Conservation (phyloP, 2,888 invertebrate species). For the Eucera pruinosa region DNA sequence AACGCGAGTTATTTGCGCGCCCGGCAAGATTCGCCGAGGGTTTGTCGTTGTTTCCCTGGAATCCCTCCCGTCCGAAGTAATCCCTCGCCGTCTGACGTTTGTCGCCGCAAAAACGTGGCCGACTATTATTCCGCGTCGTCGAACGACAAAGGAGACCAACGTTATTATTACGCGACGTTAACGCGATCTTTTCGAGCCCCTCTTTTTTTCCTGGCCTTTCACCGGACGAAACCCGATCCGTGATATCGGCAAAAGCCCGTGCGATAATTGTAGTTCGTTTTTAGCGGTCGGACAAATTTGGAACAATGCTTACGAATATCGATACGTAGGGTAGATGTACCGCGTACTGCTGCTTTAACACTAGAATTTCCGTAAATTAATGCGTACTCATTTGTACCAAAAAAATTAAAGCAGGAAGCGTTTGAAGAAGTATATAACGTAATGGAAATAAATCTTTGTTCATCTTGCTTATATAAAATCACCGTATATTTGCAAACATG, state of each 20-base stretch:
- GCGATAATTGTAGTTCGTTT: constrained; percentile 44
- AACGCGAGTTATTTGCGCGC: constrained; percentile 4
- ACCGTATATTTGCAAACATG: too few species aligned
- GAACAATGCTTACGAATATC: constrained; percentile 46
- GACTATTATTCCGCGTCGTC: neutral
- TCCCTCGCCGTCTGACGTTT: neutral
- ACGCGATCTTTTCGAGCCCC: neutral
- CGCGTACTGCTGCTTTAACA: too few species aligned
- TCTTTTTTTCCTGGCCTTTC: neutral
- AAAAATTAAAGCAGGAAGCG: too few species aligned
- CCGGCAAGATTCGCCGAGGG: constrained; percentile 4
- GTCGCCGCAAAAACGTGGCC: neutral
- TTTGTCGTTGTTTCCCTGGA: neutral
- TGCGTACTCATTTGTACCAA: too few species aligned
- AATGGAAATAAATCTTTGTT: too few species aligned
- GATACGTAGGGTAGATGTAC: too few species aligned
- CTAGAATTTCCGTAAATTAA: too few species aligned
- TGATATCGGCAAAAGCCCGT: constrained; percentile 8
- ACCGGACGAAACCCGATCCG: neutral
- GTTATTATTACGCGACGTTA: neutral
- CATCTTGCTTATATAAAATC: too few species aligned
- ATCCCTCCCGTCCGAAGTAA: neutral
- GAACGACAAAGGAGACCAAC: neutral
- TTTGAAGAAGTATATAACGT: too few species aligned
- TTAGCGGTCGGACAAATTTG: too few species aligned